Evolutionary conservation across 2,888 invertebrate species (phyloP).

Genomic region (Lithophane ornitopus): DNA sequence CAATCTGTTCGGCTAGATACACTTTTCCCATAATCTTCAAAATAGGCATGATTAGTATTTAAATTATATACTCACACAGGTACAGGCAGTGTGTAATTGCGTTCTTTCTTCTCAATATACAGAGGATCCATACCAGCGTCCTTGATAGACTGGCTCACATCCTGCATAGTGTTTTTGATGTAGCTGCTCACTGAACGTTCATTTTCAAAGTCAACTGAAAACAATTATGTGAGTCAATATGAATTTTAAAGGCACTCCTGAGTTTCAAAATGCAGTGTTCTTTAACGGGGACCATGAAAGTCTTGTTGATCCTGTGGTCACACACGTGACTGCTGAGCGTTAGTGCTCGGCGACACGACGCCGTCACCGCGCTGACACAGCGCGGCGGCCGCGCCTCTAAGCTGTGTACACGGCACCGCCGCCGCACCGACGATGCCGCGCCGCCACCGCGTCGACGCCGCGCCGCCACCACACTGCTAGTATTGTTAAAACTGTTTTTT

Average conservation of each 20-base stretch:
- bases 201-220: conserved; percentile 52
- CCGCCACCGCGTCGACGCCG: no score
- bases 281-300: background rate
- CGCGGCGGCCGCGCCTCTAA: no score
- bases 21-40: background rate
- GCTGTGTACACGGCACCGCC: no score
- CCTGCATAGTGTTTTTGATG: conserved; percentile 69
- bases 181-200: conserved; percentile 66
- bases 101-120: conserved; percentile 40
- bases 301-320: background rate
- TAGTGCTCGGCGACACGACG: no score
- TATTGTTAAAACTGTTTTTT: no score
- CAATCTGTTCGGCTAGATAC: background rate
- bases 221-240: background rate
- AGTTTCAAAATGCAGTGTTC: background rate
- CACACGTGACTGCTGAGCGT: background rate
- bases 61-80: conserved; percentile 75
- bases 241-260: background rate
- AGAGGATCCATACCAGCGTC: conserved; percentile 79
- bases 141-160: conserved; percentile 66
- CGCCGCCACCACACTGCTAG: no score
- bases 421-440: no score
- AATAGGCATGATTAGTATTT: background rate
- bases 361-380: no score
- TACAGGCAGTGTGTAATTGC: conserved; percentile 68